phyloP scores from a whole-genome alignment of 2,113 vertebrate species.

The Ursus arctos region DNA sequence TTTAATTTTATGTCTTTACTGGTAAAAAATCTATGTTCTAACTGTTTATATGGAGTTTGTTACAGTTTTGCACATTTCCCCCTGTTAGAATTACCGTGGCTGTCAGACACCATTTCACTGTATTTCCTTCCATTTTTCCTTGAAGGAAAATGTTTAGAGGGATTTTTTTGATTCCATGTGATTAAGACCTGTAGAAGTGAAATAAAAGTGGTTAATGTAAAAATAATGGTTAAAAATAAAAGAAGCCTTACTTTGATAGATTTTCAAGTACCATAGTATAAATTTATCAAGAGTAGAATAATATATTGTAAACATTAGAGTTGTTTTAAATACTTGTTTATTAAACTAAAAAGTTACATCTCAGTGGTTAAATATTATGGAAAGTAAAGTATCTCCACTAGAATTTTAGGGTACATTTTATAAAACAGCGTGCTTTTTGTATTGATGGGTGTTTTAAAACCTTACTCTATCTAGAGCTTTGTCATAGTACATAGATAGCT shows the following conservation, averaged over 20 bases:
- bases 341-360: slow-evolving; percentile 9
- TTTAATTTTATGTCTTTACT: not conserved
- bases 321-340: slow-evolving; percentile 30
- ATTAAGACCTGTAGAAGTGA: slow-evolving; percentile 30
- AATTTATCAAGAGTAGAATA: slow-evolving; percentile 45
- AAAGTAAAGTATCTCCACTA: slow-evolving; percentile 44
- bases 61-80: not conserved
- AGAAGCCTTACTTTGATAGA: slow-evolving; percentile 45
- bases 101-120: not conserved
- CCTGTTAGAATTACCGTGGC: not conserved
- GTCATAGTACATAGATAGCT: not conserved
- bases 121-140: slow-evolving; percentile 12
- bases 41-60: slow-evolving; percentile 29
- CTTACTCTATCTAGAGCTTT: not conserved
- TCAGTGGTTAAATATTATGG: not conserved
- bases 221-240: slow-evolving; percentile 60
- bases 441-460: not conserved
- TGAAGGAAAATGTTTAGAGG: slow-evolving; percentile 42
- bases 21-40: not conserved
- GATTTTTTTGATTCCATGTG: slow-evolving; percentile 57
- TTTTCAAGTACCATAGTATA: slow-evolving; percentile 56
- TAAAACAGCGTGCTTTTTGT: not conserved
- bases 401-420: slow-evolving; percentile 40
- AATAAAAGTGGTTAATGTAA: slow-evolving; percentile 53
- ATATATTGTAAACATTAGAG: slow-evolving; percentile 42